A percentile compares a stretch with the other conserved stretches of the same genome.
Evolutionary conservation across 2,113 vertebrate species (phyloP).

Genomic region (Pedetes capensis): DNA sequence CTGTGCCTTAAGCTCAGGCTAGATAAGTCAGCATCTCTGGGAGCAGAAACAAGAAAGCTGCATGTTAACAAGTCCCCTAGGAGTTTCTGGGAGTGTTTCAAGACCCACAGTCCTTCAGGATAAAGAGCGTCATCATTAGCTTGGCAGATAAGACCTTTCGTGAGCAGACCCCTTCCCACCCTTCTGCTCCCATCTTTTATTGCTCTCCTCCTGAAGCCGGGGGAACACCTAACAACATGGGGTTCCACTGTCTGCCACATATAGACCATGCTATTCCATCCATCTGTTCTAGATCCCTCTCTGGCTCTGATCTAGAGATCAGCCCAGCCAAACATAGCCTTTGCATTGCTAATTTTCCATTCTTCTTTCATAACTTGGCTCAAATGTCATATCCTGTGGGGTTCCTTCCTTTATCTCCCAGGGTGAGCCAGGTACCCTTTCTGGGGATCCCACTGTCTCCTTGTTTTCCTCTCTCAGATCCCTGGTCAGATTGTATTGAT

Average conservation of each 20-base stretch:
- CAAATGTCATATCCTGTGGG: neutral
- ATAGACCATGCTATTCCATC: neutral
- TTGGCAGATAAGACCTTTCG: neutral
- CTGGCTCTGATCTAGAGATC: neutral
- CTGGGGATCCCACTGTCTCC: neutral
- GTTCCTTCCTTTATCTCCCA: neutral
- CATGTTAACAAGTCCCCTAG: neutral
- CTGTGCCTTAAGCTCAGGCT: neutral
- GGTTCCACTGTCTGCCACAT: neutral
- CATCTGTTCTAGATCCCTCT: neutral
- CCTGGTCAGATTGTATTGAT: neutral
- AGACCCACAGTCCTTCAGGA: neutral
- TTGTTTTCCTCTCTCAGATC: neutral
- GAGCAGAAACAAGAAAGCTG: neutral
- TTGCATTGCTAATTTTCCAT: slow-evolving; percentile 17
- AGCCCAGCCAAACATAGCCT: neutral
- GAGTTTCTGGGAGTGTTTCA: neutral
- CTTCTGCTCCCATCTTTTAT: neutral
- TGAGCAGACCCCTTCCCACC: neutral
- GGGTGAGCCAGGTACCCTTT: neutral
- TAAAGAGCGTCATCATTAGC: neutral
- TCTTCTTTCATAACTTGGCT: neutral
- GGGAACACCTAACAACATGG: neutral
- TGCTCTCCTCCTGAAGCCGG: neutral
- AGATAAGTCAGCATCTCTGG: neutral